Conservation (phyloP, 1,140 invertebrate genomes). For the Mamestra configurata region DNA sequence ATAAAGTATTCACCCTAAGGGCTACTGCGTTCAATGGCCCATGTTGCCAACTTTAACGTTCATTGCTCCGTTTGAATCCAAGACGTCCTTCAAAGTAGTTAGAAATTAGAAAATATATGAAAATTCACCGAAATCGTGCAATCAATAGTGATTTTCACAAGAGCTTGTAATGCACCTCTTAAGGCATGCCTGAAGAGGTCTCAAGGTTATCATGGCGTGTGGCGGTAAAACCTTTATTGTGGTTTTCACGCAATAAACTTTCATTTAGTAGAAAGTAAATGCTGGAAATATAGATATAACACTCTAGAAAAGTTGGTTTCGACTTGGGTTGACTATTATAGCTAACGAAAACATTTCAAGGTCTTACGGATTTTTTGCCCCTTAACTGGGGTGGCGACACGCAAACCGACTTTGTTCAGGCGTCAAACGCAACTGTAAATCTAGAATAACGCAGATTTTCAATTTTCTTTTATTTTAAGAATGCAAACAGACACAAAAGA, state of each 20-base stretch:
- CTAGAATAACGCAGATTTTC: too few relatives aligned
- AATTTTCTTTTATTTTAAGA: too few relatives aligned
- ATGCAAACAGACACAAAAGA: too few relatives aligned
- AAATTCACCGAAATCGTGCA: conserved; percentile 1
- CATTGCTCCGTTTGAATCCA: conserved; percentile 16
- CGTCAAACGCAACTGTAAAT: neutral
- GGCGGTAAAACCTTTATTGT: conserved; percentile 18
- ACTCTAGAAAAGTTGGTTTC: neutral
- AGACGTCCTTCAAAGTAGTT: conserved; percentile 41
- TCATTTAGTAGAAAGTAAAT: conserved; percentile 21
- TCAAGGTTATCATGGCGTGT: neutral
- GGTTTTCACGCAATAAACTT: conserved; percentile 8
- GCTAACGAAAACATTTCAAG: neutral
- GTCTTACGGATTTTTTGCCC: conserved; percentile 6
- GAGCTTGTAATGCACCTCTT: neutral
- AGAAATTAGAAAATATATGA: conserved; percentile 12
- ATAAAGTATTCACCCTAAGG: conserved; percentile 11
- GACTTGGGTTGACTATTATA: neutral
- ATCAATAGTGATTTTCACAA: neutral
- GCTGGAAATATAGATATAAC: neutral
- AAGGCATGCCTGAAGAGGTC: neutral
- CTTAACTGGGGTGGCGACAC: neutral
- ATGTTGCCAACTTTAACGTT: conserved; percentile 26
- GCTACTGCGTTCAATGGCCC: conserved; percentile 22
- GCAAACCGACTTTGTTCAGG: neutral